phyloP scores from a whole-genome alignment of 1,140 invertebrate genomes.

The Doryteuthis pealeii region DNA sequence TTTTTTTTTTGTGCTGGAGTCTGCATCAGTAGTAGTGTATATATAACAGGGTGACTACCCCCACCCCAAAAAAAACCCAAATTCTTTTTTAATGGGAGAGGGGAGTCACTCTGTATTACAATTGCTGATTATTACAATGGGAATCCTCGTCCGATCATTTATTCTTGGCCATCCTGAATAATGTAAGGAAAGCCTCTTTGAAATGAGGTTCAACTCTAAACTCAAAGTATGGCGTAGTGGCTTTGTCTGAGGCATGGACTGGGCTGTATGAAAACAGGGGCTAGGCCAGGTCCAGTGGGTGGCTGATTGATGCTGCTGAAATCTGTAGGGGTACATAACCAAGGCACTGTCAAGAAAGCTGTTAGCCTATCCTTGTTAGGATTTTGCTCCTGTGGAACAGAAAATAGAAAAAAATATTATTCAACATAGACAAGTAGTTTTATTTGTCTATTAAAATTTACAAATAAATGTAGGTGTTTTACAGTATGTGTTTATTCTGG shows the following conservation, averaged over 20 bases:
- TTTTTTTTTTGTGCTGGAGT: too few species aligned
- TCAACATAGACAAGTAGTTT: too few species aligned
- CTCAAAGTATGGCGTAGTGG: conserved; percentile 25
- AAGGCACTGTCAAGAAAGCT: conserved; percentile 38
- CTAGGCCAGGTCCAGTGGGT: conserved; percentile 31
- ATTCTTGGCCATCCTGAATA: conserved; percentile 33
- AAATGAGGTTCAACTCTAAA: conserved; percentile 31
- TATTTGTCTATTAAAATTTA: too few species aligned
- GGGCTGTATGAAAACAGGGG: conserved; percentile 7
- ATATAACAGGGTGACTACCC: too few species aligned
- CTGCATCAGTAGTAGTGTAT: too few species aligned
- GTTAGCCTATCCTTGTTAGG: conserved; percentile 40
- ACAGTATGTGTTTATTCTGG: too few species aligned
- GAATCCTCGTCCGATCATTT: conserved; percentile 35
- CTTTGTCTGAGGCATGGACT: neutral
- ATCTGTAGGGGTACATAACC: conserved; percentile 23
- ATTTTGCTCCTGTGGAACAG: conserved; percentile 24
- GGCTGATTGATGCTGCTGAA: conserved; percentile 1
- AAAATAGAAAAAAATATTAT: neutral
- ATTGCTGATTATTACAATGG: conserved; percentile 23
- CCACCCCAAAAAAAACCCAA: too few species aligned
- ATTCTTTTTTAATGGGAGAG: too few species aligned
- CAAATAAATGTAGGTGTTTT: too few species aligned
- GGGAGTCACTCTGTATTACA: too few species aligned
- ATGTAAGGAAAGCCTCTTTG: conserved; percentile 31